Evolutionary conservation across 2,113 vertebrate genomes (phyloP).

Genomic region (Chionomys nivalis): DNA sequence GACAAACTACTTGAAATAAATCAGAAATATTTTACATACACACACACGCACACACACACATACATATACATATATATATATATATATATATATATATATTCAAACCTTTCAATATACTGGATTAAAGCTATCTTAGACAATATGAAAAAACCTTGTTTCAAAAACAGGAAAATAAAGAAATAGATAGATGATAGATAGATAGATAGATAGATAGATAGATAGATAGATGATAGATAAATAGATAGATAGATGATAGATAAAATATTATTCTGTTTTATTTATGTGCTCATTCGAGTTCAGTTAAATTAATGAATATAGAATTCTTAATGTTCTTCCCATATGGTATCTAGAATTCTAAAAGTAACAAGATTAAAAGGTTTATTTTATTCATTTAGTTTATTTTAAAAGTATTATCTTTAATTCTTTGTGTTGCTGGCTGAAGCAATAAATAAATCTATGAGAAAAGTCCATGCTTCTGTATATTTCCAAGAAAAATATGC

Average conservation of each 20-base stretch:
- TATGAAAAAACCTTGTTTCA: neutral
- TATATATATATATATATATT: no score
- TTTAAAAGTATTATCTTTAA: slow-evolving; percentile 31
- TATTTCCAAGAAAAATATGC: neutral
- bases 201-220: no score
- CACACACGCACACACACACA: no score
- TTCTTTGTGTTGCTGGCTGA: neutral
- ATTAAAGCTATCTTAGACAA: neutral
- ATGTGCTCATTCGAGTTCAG: neutral
- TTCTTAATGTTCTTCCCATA: neutral
- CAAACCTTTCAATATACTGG: neutral
- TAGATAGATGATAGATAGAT: no score
- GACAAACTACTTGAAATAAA: neutral
- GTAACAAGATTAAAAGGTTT: neutral
- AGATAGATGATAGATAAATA: neutral
- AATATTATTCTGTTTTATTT: neutral
- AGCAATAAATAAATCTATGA: neutral
- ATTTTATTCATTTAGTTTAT: neutral
- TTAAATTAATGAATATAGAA: neutral
- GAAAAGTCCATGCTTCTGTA: neutral
- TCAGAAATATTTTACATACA: no score
- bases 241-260: neutral
- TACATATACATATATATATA: neutral
- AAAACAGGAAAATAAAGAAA: neutral
- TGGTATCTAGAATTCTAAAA: neutral